A percentile compares a stretch with the other conserved stretches of the same genome.
Conservation (phyloP, 2,797 vertebrate genomes). For the Lithobates pipiens region DNA sequence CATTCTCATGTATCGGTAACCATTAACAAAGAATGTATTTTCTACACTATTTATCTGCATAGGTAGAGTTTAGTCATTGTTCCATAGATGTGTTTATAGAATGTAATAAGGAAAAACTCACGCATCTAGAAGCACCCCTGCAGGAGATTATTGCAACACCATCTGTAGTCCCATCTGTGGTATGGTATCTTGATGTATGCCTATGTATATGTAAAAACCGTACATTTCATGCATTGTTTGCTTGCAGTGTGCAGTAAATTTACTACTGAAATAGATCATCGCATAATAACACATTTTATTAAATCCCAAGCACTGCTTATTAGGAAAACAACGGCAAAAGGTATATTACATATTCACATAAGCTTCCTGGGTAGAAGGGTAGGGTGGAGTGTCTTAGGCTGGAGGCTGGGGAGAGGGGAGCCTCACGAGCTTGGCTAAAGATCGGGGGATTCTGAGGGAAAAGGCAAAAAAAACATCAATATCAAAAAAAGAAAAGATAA, state of each 20-base stretch:
- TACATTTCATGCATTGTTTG: not conserved
- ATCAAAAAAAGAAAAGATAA: no score
- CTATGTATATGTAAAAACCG: not conserved
- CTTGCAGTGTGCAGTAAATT: not conserved
- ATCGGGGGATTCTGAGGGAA: no score
- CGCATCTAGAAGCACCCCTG: not conserved
- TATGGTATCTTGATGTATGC: not conserved
- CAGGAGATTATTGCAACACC: not conserved
- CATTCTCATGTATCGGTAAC: not conserved
- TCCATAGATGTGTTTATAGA: not conserved
- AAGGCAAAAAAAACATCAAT: no score
- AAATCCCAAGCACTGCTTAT: not conserved
- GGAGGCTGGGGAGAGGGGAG: no score
- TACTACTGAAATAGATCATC: not conserved
- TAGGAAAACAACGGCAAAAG: no score
- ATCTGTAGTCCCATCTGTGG: conserved; percentile 7
- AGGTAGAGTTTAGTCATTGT: not conserved
- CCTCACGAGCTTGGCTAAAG: no score
- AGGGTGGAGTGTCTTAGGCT: no score
- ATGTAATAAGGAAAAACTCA: not conserved
- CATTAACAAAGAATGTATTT: not conserved
- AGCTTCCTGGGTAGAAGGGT: no score
- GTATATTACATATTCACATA: no score
- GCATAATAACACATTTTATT: not conserved
- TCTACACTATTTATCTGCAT: not conserved